Base-by-base conservation (phyloP, 2,797 vertebrate species). In the Clarias pachynema region DNA sequence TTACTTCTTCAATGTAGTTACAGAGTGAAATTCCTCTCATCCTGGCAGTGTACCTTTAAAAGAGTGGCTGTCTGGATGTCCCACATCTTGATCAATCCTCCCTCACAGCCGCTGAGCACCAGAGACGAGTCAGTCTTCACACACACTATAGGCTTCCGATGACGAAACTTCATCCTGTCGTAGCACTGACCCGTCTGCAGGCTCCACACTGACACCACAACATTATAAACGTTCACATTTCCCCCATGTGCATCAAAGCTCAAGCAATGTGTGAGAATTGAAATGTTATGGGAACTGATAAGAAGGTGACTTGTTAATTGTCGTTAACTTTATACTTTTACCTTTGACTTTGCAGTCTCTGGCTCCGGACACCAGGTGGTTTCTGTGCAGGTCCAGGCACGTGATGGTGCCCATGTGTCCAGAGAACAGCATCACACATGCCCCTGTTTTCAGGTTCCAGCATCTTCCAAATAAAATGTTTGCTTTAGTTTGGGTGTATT, bases 31-130 rank as follows among this genome's bases (percentile, higher is more conserved):
- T 69, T 44, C 34, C 69, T 44, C 37, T 72, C 69, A 29, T 26
- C 72, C 9, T 37, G 15, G 22, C 4, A 37, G 82, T 89, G 97
- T 90, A 97, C 97, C 95, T 96, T 96, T 75, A 97, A 87, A 68
- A 97, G 89, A 3, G 90, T 80, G 0, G 90, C 94, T 0, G 81
- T 94, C 29, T 92, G 90, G 29, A 92, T 29, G 79, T 94, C 90
- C 97, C 97, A 98, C 73, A 98, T 91, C 89, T 96, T 97, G 85
- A 98, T 89, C 2, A 94, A 49, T 24, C 97, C 97, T 73, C 31
- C 92, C 49, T 94, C 91, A 49, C 96, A 97, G 89, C 96, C 94
- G 40, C 97, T 98, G 89, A 96, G 94, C 0, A 98, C 92, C 0
- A 87, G 87, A 1, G 80, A 88, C 0, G 89, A 59, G 2, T 87